Evolutionary conservation across 2,888 invertebrate species (phyloP).

Genomic region (Eremobia ochroleuca): DNA sequence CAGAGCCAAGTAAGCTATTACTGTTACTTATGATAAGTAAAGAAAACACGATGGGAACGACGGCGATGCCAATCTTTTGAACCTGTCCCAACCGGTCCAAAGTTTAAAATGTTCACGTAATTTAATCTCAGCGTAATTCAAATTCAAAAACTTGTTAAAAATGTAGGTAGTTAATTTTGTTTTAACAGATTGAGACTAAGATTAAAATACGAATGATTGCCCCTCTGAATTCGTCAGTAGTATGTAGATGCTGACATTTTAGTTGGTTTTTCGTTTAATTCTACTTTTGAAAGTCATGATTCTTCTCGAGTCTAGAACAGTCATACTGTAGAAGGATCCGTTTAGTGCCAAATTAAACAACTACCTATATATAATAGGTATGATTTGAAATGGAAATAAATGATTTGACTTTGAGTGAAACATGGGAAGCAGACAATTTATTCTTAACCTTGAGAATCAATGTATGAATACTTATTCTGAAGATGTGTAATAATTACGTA

Average conservation of each 20-base stretch:
- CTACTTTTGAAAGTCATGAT: too few species aligned
- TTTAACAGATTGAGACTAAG: neutral
- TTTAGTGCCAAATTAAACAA: neutral
- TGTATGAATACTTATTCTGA: neutral
- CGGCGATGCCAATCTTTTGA: neutral
- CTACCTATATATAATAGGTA: neutral
- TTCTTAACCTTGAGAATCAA: constrained; percentile 23
- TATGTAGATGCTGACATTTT: too few species aligned
- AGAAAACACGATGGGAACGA: neutral
- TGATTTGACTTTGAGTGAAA: neutral
- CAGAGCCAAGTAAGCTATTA: neutral
- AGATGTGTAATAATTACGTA: neutral
- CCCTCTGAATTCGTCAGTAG: neutral
- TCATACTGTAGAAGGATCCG: neutral
- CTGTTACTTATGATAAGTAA: too few species aligned
- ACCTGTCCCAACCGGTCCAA: neutral
- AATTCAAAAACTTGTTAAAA: neutral
- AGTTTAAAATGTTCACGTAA: neutral
- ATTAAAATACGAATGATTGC: neutral
- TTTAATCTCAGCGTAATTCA: neutral
- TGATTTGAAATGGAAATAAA: constrained; percentile 12
- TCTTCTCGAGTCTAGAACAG: neutral
- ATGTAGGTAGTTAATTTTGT: neutral
- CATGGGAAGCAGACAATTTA: constrained; percentile 25
- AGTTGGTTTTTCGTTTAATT: neutral